Conservation (phyloP, 1,140 invertebrate genomes). For the Chelonus insularis region DNA sequence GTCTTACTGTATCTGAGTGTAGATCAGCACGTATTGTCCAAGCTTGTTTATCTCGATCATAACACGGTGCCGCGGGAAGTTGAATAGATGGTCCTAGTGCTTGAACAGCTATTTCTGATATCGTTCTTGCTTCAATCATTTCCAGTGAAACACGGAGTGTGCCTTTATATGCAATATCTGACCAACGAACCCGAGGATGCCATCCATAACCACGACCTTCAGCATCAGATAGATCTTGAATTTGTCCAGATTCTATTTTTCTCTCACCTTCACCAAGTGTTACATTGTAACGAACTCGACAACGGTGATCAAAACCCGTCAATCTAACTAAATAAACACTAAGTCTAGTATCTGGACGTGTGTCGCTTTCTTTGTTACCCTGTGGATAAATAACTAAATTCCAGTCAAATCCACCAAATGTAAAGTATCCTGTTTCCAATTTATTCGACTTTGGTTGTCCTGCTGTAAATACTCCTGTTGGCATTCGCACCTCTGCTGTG, state of each 20-base stretch:
- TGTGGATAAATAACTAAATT: constrained; percentile 74
- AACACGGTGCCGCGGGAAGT: constrained; percentile 70
- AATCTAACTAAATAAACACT: constrained; percentile 72
- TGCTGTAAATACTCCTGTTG: constrained; percentile 49
- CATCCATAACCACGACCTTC: constrained; percentile 76
- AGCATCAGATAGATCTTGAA: constrained; percentile 77
- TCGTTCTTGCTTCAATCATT: constrained; percentile 74
- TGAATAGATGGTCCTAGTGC: constrained; percentile 43
- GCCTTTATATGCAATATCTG: constrained; percentile 65
- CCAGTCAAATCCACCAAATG: constrained; percentile 85
- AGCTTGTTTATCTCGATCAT: constrained; percentile 82
- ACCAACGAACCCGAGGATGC: constrained; percentile 67
- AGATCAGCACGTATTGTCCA: constrained; percentile 82
- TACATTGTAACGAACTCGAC: constrained; percentile 75
- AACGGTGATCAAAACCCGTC: constrained; percentile 81
- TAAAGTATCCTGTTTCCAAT: constrained; percentile 73
- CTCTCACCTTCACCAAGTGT: constrained; percentile 74
- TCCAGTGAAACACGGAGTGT: constrained; percentile 73
- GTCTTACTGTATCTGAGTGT: constrained; percentile 75
- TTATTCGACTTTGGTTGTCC: constrained; percentile 59
- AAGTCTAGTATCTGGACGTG: constrained; percentile 59
- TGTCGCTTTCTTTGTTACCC: constrained; percentile 60
- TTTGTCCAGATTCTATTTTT: constrained; percentile 73
- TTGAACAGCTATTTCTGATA: constrained; percentile 70
- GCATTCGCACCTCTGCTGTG: constrained; percentile 66